phyloP scores from a whole-genome alignment of 2,113 vertebrate species.

The Bufo gargarizans region DNA sequence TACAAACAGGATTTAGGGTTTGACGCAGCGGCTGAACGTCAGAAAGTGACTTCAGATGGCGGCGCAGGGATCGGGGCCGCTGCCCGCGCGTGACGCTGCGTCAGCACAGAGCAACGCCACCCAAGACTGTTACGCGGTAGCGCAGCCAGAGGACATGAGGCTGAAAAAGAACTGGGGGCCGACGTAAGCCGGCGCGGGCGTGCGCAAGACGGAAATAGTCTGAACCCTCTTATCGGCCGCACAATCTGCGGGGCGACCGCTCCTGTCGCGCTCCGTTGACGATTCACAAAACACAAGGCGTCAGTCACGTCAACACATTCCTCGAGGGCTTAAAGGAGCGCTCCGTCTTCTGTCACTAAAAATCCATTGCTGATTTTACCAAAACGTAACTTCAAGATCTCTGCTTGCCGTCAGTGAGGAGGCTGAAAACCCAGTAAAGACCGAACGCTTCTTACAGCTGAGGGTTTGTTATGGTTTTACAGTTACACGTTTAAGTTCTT shows the following conservation, averaged over 20 bases:
- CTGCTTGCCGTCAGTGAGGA: too few relatives aligned
- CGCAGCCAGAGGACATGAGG: background rate
- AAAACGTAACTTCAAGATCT: too few relatives aligned
- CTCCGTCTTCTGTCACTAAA: too few relatives aligned
- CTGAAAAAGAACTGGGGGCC: background rate
- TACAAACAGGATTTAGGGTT: background rate
- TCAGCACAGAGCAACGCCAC: background rate
- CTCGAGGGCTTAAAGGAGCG: too few relatives aligned
- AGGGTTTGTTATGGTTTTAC: too few relatives aligned
- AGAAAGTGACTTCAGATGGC: conserved; percentile 20
- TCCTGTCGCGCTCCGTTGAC: background rate
- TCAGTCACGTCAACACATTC: background rate
- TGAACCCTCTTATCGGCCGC: too few relatives aligned
- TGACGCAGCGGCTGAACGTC: conserved; percentile 33
- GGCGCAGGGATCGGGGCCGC: background rate
- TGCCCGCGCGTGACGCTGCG: background rate
- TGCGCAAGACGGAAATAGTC: background rate
- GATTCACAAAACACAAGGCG: background rate
- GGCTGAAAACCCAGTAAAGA: too few relatives aligned
- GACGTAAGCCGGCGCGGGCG: background rate
- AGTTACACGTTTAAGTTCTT: too few relatives aligned
- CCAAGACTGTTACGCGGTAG: background rate
- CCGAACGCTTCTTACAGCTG: too few relatives aligned
- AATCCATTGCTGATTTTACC: too few relatives aligned
- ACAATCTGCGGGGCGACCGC: background rate